Evolutionary conservation across 1,140 invertebrate genomes (phyloP).

Genomic region (Parapsyche elsis): DNA sequence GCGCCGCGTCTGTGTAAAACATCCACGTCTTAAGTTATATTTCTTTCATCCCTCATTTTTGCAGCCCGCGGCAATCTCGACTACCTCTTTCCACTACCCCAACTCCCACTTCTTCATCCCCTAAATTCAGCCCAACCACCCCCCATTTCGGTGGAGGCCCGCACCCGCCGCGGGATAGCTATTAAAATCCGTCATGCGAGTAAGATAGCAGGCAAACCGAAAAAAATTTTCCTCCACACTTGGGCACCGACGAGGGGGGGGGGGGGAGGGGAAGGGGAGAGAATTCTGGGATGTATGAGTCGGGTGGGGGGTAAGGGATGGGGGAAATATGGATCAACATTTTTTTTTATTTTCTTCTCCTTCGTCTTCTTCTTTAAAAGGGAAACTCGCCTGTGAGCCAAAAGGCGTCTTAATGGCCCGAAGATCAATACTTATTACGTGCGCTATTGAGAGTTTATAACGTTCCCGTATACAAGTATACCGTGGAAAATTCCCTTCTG

Average conservation of each 20-base stretch:
- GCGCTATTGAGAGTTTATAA: slow-evolving; percentile 46
- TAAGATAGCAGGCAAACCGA: slow-evolving; percentile 53
- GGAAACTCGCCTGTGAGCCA: slow-evolving; percentile 49
- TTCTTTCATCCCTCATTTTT: slow-evolving; percentile 72
- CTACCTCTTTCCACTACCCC: slow-evolving; percentile 62
- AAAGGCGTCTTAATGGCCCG: slow-evolving; percentile 51
- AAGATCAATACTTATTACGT: slow-evolving; percentile 54
- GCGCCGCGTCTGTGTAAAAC: slow-evolving; percentile 61
- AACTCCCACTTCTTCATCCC: slow-evolving; percentile 23
- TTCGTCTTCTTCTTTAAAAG: slow-evolving; percentile 47
- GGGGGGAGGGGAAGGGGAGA: slow-evolving; percentile 58
- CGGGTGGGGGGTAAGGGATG: slow-evolving; percentile 54
- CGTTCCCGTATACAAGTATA: slow-evolving; percentile 22
- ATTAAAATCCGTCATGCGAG: slow-evolving; percentile 57
- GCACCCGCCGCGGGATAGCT: slow-evolving; percentile 60
- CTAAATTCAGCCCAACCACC: slow-evolving; percentile 33
- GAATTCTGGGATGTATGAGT: too few species aligned
- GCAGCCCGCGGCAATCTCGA: slow-evolving; percentile 70
- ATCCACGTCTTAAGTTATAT: slow-evolving; percentile 71
- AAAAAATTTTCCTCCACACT: slow-evolving; percentile 46
- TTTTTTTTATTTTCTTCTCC: slow-evolving; percentile 52
- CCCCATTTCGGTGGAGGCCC: slow-evolving; percentile 56
- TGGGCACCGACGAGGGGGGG: slow-evolving; percentile 47
- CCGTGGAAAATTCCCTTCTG: background rate
- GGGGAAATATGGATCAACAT: slow-evolving; percentile 55